These are phyloP conservation scores for Enteromius radiatus DNA, from an alignment of 2,797 vertebrate genomes.

Conservation along the genomic window DNA sequence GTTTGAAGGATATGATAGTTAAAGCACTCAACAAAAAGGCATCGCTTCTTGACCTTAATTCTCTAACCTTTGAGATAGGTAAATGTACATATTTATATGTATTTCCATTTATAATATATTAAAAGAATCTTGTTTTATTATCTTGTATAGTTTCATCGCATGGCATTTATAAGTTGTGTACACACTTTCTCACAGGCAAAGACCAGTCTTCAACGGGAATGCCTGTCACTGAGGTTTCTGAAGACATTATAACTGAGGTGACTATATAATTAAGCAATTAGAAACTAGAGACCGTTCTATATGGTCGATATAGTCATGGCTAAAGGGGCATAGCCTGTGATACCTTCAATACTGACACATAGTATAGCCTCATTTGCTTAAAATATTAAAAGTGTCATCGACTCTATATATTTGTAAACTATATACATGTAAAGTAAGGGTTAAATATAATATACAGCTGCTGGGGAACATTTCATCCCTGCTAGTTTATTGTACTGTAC, in stretches of 20 bases:
- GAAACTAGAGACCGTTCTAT: not conserved
- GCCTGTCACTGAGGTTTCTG: slow-evolving; percentile 61
- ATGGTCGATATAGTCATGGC: not conserved
- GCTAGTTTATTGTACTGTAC: not conserved
- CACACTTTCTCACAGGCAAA: slow-evolving; percentile 44
- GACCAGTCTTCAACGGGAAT: slow-evolving; percentile 65
- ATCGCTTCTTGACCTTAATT: slow-evolving; percentile 83
- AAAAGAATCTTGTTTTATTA: not conserved
- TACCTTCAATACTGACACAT: not conserved
- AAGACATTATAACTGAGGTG: slow-evolving; percentile 73
- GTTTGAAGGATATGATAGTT: slow-evolving; percentile 82
- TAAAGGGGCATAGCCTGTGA: not conserved
- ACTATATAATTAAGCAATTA: slow-evolving; percentile 15
- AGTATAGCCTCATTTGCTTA: not conserved
- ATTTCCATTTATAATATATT: not conserved
- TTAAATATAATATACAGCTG: not conserved
- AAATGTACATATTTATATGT: not conserved
- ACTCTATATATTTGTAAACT: not conserved
- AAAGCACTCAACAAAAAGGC: slow-evolving; percentile 82
- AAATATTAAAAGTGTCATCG: not conserved
- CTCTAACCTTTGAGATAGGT: slow-evolving; percentile 81
- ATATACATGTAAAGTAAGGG: not conserved
- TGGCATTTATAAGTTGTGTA: not conserved
- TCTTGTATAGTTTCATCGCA: not conserved
- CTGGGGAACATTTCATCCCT: not conserved